Evolutionary conservation across 2,113 vertebrate genomes (phyloP), one percentile per base, ranked within the genome.

Genomic region (Speoplatyrhinus poulsoni): DNA sequence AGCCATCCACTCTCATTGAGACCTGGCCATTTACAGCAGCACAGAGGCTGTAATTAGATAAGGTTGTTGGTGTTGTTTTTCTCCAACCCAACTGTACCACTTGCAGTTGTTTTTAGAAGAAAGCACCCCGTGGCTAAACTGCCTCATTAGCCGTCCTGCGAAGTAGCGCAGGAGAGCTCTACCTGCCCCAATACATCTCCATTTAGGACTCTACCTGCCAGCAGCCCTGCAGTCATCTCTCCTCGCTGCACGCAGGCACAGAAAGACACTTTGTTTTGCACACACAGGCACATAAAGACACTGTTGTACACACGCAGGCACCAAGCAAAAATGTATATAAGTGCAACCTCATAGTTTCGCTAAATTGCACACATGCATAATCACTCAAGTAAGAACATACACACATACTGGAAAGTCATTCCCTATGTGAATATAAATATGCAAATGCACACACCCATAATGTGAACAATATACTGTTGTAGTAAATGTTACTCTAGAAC

Each of bases 31-130:
- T 85, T 67, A 57, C 4, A 0, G 46, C 52, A 46, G 17, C 26
- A 32, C 26, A 78, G 36, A 58, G 19, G 65, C 65, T 69, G 69
- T 78, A 70, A 85, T 85, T 81, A 58, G 62, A 80, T 74, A 17
- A 0, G 17, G 53, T 41, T 41, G 36, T 41, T 41, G 36, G 4
- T 41, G 69, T 66, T 57, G 75, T 50, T 36, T 57, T 17, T n/a
- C 15, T 9, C 26, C 41, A 49, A 56, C 66, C 46, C 36, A 41
- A 41, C 36, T 41, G 10, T 17, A 71, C 69, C 68, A 84, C 65
- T 79, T 75, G 67, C 77, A 70, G 84, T 82, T 81, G 73, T 82
- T 84, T 88, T 89, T 83, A 83, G 85, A 72, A 82, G 74, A 88
- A 87, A 73, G 67, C 41, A 65, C 86, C 89, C 85, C 49, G 70